A percentile compares a stretch with the other conserved stretches of the same genome.
phyloP scores from a whole-genome alignment of 2,888 invertebrate species.

The Slavum lentiscoides region DNA sequence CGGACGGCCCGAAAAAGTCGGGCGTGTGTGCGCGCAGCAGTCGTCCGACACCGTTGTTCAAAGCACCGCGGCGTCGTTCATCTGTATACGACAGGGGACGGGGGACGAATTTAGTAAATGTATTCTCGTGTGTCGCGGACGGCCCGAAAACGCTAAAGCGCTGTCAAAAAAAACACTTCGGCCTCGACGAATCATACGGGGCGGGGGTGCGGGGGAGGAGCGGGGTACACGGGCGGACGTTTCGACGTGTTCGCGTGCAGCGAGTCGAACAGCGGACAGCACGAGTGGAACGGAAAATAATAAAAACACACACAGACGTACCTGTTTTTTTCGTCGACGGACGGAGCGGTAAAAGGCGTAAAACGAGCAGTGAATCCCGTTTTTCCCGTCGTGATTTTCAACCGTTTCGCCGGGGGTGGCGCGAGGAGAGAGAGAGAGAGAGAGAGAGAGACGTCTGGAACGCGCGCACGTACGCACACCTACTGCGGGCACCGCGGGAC shows the following conservation, averaged over 20 bases:
- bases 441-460: constrained; percentile 27
- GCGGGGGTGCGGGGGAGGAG: too few species aligned
- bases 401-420: background rate
- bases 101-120: background rate
- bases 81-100: background rate
- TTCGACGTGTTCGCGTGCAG: too few species aligned
- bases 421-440: too few species aligned
- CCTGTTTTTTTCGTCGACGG: constrained; percentile 13
- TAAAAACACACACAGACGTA: background rate
- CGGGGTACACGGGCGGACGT: too few species aligned
- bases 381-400: too few species aligned
- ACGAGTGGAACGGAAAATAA: too few species aligned
- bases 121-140: too few species aligned
- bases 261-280: too few species aligned
- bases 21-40: background rate
- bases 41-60: background rate
- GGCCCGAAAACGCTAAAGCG: too few species aligned
- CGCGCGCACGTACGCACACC: background rate
- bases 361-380: too few species aligned
- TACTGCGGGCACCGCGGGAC: background rate
- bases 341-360: background rate
- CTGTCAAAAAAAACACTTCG: too few species aligned
- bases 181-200: too few species aligned
- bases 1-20: constrained; percentile 31
- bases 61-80: constrained; percentile 27